These are phyloP conservation scores for Prochilodus magdalenae DNA, from an alignment of 2,113 vertebrate genomes.

Conservation along the genomic window DNA sequence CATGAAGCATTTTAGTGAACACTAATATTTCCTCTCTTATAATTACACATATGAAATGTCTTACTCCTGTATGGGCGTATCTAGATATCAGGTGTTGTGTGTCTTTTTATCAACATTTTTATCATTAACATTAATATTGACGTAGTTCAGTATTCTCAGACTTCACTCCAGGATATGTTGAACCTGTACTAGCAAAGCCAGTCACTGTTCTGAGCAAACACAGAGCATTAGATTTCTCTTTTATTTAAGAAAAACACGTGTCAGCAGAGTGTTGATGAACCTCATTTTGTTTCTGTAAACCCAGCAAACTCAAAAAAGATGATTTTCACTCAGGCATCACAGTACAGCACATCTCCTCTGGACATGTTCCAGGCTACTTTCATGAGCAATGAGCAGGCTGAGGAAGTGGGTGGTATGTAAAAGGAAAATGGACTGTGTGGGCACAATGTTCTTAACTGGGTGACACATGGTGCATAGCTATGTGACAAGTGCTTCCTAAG, in stretches of 20 bases:
- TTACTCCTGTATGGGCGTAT: too few species aligned
- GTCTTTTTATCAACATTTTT: too few species aligned
- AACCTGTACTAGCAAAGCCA: too few species aligned
- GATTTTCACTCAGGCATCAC: not conserved
- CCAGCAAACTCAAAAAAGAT: not conserved
- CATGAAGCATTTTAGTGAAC: too few species aligned
- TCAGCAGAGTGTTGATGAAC: not conserved
- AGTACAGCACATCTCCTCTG: not conserved
- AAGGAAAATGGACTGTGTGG: constrained; percentile 19
- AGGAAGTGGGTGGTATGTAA: not conserved
- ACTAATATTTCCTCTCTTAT: too few species aligned
- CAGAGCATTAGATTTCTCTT: too few species aligned
- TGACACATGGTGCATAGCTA: constrained; percentile 21
- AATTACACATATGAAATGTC: too few species aligned
- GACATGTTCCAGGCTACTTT: not conserved
- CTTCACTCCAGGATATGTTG: too few species aligned
- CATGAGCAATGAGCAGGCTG: not conserved
- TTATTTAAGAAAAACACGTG: not conserved
- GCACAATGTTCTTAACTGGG: not conserved
- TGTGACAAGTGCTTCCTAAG: constrained; percentile 19
- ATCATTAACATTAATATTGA: too few species aligned
- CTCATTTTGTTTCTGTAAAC: not conserved
- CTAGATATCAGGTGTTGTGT: too few species aligned
- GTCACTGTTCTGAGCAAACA: too few species aligned
- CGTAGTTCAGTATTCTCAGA: too few species aligned